phyloP scores from a whole-genome alignment of 2,888 invertebrate genomes.

The Theodoxus fluviatilis region DNA sequence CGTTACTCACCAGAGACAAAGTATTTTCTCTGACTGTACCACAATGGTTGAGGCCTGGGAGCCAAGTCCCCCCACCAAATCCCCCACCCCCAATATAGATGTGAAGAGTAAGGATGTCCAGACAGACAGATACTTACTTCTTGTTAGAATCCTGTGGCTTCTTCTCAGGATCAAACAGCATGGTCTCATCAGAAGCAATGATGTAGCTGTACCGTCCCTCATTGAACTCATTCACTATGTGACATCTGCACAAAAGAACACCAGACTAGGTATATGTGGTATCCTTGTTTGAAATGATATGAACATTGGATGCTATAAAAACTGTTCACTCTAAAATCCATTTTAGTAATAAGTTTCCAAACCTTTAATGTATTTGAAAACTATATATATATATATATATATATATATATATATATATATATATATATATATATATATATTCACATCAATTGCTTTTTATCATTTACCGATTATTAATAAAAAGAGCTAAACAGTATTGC shows the following conservation, averaged over 20 bases:
- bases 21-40: no score
- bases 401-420: not conserved
- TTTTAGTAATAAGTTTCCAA: no score
- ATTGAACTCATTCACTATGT: slow-evolving; percentile 96
- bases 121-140: slow-evolving; percentile 21
- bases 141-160: slow-evolving; percentile 25
- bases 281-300: not conserved
- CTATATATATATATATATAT: not conserved
- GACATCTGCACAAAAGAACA: slow-evolving; percentile 72
- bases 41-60: no score
- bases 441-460: not conserved
- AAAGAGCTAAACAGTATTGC: not conserved
- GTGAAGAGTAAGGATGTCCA: not conserved
- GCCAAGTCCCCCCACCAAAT: no score
- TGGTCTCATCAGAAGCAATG: slow-evolving; percentile 91
- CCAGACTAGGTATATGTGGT: not conserved
- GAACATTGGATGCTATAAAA: no score
- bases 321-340: no score
- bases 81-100: not conserved
- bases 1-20: no score
- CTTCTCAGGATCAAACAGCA: slow-evolving; percentile 36
- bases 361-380: not conserved
- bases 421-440: not conserved
- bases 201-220: slow-evolving; percentile 91
- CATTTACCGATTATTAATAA: not conserved